These are phyloP conservation scores for Abrostola triplasia DNA, from an alignment of 2,888 invertebrate genomes.

Conservation along the genomic window DNA sequence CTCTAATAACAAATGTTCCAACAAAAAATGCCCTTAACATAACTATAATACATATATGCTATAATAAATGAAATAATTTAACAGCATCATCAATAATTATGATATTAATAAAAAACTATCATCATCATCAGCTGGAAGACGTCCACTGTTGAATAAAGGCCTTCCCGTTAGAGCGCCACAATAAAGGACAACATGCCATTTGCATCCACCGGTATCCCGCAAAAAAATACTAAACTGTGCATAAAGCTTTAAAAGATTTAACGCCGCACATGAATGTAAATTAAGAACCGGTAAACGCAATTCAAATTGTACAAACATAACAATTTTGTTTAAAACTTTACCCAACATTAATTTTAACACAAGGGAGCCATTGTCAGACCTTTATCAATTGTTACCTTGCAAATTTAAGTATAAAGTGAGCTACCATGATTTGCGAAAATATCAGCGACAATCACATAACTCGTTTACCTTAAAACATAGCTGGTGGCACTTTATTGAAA, in stretches of 20 bases:
- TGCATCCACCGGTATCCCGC: too few species aligned
- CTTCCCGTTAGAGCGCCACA: too few species aligned
- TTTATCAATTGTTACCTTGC: conserved; percentile 49
- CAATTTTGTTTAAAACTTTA: conserved; percentile 14
- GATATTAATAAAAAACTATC: too few species aligned
- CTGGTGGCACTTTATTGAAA: conserved; percentile 3
- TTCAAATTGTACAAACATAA: conserved; percentile 4
- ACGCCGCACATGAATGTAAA: conserved; percentile 20
- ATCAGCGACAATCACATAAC: conserved; percentile 35
- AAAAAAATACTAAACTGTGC: too few species aligned
- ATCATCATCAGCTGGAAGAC: too few species aligned
- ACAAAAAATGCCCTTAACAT: too few species aligned
- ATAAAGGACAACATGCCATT: too few species aligned
- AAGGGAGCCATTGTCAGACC: conserved; percentile 50
- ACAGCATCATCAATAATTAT: too few species aligned
- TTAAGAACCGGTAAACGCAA: conserved; percentile 5
- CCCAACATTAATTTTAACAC: conserved; percentile 29
- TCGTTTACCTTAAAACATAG: conserved; percentile 44
- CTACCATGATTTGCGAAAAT: conserved; percentile 44
- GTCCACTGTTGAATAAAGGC: too few species aligned
- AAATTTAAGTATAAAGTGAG: conserved; percentile 45
- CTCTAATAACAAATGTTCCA: too few species aligned
- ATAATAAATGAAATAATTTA: too few species aligned
- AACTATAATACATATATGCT: too few species aligned
- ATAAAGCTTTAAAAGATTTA: conserved; percentile 13